These are phyloP conservation scores for Scolopax rusticola DNA, from an alignment of 2,797 vertebrate species.

Conservation along the genomic window DNA sequence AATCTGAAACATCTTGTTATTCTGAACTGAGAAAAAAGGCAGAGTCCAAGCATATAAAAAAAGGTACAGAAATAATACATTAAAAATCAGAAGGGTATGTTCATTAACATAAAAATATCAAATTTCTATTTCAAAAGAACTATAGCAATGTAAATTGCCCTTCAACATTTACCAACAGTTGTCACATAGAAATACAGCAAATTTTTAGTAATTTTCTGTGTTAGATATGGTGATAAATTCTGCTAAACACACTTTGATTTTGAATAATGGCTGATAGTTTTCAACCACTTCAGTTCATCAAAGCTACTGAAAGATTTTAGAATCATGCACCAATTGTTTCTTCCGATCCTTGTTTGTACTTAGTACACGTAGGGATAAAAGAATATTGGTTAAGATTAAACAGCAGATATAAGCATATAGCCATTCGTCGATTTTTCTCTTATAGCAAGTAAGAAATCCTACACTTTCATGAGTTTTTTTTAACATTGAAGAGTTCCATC, in stretches of 20 bases:
- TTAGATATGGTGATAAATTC: neutral
- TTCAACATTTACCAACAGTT: neutral
- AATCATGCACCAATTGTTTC: neutral
- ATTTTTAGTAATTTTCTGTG: neutral
- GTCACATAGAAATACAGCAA: neutral
- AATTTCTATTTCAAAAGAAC: neutral
- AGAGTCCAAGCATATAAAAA: neutral
- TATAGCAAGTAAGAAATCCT: neutral
- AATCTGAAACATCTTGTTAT: neutral
- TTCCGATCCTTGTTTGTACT: neutral
- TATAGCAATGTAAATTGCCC: neutral
- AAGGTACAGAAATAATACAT: neutral
- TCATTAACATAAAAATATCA: neutral
- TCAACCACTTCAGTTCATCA: neutral
- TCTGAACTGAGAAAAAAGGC: neutral
- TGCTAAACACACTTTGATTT: neutral
- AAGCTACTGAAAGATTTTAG: neutral
- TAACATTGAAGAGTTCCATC: neutral
- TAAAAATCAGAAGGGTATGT: neutral
- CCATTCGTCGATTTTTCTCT: neutral
- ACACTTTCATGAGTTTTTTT: neutral
- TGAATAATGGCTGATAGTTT: neutral
- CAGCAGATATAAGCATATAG: neutral
- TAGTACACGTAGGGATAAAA: neutral
- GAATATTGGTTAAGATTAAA: neutral